Percentiles rank a stretch among this genome's conserved stretches.
Evolutionary conservation across 2,888 invertebrate species (phyloP).

Genomic region (Nebria brevicollis): DNA sequence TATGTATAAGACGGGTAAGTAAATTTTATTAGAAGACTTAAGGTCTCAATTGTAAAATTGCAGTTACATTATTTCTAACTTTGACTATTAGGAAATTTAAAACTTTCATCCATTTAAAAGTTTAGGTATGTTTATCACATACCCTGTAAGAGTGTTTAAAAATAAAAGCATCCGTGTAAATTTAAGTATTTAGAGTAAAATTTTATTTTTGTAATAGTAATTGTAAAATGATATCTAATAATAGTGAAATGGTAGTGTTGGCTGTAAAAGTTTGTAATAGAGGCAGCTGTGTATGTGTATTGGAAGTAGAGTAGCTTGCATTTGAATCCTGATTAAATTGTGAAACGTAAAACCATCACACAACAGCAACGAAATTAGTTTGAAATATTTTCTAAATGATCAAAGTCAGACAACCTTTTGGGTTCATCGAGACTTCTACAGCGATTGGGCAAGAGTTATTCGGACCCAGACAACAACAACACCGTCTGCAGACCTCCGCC

Average conservation of each 20-base stretch:
- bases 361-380: not conserved
- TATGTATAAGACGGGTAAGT: too few species aligned
- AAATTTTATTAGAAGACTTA: too few species aligned
- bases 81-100: too few species aligned
- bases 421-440: not conserved
- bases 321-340: not conserved
- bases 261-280: too few species aligned
- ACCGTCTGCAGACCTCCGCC: slow-evolving; percentile 16
- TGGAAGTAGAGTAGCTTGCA: not conserved
- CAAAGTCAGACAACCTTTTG: slow-evolving; percentile 1
- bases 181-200: not conserved
- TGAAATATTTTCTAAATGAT: not conserved
- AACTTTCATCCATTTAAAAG: too few species aligned
- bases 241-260: too few species aligned
- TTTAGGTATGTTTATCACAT: too few species aligned
- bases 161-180: not conserved
- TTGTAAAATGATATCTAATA: too few species aligned
- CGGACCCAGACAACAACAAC: slow-evolving; percentile 4
- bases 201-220: too few species aligned
- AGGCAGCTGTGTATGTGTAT: not conserved
- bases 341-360: not conserved
- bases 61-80: too few species aligned
- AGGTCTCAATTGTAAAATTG: too few species aligned
- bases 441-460: slow-evolving; percentile 13
- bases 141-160: not conserved